Evolutionary conservation across 2,797 vertebrate genomes (phyloP), one percentile per base, ranked within the genome.

Genomic region (Phylloscopus collybita): DNA sequence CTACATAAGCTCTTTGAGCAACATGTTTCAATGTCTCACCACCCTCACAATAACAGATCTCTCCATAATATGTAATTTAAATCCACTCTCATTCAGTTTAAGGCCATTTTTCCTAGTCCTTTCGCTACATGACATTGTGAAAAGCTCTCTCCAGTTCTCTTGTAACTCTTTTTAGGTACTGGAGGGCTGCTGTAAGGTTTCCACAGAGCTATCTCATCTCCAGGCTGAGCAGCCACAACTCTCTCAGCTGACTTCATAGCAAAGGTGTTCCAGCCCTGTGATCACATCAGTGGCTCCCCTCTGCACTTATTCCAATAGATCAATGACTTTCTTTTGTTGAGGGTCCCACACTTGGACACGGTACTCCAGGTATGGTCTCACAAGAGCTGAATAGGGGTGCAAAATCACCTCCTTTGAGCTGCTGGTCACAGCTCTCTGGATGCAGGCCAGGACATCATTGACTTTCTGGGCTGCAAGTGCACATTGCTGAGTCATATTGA

Each of bases 321-420:
- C 1, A 1, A 13, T 26, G 17, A n/a, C 38, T 73, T 73, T 40
- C 27, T 66, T 47, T 51, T 47, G 20, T 9, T 60, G 40, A 51
- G 14, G 14, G 21, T 29, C 17, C 11, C 25, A 80, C 29, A 47
- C 8, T 3, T 32, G 47, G 53, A 42, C 16, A 29, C 34, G 27
- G 12, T 18, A 47, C 8, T 47, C 6, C 8, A 27, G 20, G 10
- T 60, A 13, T 7, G n/a, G 17, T 61, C 12, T 49, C 47, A 54
- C 10, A 26, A 32, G 34, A 54, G 8, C 21, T 1, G 1, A 32
- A 25, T 3, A 67, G 40, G 47, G 34, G 30, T 11, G 25, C 0
- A 1, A 47, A 74, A 74, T 81, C 40, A 23, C 7, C 21, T 69
- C 10, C 25, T 13, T 18, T n/a, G 13, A 11, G 3, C 1, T 5